Evolutionary conservation across 2,797 vertebrate genomes (phyloP).

Genomic region (Dendrocincla tyrannina): DNA sequence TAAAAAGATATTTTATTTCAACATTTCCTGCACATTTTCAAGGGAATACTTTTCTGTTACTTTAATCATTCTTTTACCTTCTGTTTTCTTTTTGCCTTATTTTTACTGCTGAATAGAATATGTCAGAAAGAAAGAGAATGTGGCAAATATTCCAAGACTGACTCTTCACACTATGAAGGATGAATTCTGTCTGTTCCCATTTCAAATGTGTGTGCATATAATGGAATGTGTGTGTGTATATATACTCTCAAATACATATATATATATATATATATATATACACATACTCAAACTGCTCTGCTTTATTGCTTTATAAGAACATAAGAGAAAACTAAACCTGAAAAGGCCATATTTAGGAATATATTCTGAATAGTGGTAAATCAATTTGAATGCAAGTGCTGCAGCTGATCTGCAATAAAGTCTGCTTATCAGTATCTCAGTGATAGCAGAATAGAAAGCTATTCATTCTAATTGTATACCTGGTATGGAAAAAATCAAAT

Average conservation of each 20-base stretch:
- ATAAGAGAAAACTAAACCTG: neutral
- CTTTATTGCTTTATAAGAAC: neutral
- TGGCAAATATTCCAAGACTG: neutral
- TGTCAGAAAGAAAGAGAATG: neutral
- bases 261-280: rapidly evolving
- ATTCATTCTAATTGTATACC: slow-evolving; percentile 16
- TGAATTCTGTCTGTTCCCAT: neutral
- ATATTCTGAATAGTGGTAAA: neutral
- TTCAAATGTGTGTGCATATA: neutral
- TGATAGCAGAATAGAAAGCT: neutral
- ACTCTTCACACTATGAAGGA: neutral
- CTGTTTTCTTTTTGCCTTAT: neutral
- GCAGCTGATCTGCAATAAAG: neutral
- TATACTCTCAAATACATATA: too few species aligned
- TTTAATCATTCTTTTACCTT: neutral
- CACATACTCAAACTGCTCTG: neutral
- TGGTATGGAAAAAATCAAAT: slow-evolving; percentile 14
- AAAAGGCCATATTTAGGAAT: neutral
- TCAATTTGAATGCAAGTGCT: neutral
- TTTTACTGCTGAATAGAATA: neutral
- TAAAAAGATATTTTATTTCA: neutral
- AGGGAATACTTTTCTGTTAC: neutral
- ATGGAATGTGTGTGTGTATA: rapidly evolving
- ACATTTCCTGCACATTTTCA: neutral
- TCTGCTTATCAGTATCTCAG: neutral